Base-by-base conservation (phyloP, 30 jellyfish, hydroid and myxozoan species). In the Hydractinia echinata region DNA sequence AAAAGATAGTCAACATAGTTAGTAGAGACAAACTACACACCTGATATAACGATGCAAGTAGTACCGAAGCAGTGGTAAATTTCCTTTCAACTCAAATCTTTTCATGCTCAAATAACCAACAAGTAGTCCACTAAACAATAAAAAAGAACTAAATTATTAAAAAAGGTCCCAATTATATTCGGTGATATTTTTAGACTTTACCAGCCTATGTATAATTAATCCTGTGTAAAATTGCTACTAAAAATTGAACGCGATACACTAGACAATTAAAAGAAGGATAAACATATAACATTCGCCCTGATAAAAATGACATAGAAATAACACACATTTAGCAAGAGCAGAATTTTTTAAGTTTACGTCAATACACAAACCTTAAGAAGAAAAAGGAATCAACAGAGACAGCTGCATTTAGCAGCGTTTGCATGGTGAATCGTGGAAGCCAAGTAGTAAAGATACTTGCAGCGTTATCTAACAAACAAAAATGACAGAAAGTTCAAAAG, bases 331-430 rank as follows among this genome's bases (percentile, higher is more conserved):
- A 30, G 44, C 44, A 30, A 30, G 44, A 30, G 44, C 44, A 30
- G 44, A 30, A 30, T 30, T 30, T n/a, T n/a, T n/a, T n/a, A n/a
- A n/a, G n/a, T n/a, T n/a, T 30, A 1, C 44, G 44, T 30, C 44
- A 30, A 30, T 30, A 30, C 44, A 30, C 44, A 30, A 30, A 91
- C 97, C 97, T 91, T 78, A 91, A 87, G 54, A 91, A 72, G 68
- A 91, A 91, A 76, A 91, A 91, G 68, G 95, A 81, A 76, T 91
- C 97, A 73, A 91, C 97, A 5, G 97, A 86, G 66, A 91, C 84
- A n/a, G 76, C 72, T 55, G 97, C 97, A 83, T 91, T 91, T 55
- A 88, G 84, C 56, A 91, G 69, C 2, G 96, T 95, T 58, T 72
- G 88, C 71, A 91, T 77, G 30, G 97, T 49, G 15, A 91, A 82